Conservation (phyloP, 2,113 vertebrate species). For the Otocyon megalotis region DNA sequence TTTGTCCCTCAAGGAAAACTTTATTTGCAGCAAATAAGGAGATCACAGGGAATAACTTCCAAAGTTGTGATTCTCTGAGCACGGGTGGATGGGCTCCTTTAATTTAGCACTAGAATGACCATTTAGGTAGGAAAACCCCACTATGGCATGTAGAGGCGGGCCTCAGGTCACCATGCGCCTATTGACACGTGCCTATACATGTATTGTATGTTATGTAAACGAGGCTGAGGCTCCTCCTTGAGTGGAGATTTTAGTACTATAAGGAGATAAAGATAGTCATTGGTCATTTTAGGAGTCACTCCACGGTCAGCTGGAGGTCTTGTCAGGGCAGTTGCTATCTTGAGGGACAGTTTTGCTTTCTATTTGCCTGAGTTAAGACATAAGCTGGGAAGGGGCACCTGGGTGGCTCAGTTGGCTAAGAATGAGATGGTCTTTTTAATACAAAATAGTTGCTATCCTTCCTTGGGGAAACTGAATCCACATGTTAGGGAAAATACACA, state of each 20-base stretch:
- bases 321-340: neutral
- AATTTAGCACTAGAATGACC: neutral
- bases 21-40: neutral
- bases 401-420: neutral
- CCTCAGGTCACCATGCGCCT: neutral
- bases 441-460: neutral
- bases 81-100: neutral
- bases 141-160: neutral
- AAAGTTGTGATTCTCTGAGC: neutral
- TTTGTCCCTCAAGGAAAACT: neutral
- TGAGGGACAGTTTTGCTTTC: neutral
- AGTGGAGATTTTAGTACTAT: neutral
- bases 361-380: neutral
- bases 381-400: neutral
- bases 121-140: neutral
- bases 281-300: neutral
- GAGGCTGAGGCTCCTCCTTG: neutral
- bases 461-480: neutral
- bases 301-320: neutral
- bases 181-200: neutral
- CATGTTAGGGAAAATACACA: neutral
- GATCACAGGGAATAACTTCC: neutral
- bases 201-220: neutral
- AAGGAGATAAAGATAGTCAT: neutral
- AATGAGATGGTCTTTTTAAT: neutral